Evolutionary conservation across 2,888 invertebrate genomes (phyloP).

Genomic region (Heliconius ethilla): DNA sequence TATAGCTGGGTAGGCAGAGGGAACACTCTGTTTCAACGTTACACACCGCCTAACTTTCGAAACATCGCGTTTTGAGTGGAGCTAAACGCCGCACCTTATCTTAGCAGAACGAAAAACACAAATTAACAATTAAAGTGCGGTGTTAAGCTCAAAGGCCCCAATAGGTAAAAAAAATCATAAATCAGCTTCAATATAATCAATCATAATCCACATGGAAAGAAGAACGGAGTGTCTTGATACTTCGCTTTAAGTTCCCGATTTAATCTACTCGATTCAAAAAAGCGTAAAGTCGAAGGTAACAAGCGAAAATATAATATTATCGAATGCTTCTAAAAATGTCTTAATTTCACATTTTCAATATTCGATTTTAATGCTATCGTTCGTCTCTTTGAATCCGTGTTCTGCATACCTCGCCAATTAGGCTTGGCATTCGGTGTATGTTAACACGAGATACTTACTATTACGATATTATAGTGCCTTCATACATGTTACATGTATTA

Average conservation of each 20-base stretch:
- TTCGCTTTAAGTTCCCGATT: no score
- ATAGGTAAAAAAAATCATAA: no score
- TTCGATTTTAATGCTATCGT: neutral
- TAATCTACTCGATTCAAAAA: no score
- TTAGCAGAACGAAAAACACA: no score
- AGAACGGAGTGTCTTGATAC: neutral
- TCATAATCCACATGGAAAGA: neutral
- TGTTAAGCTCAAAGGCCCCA: neutral
- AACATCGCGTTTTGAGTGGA: neutral
- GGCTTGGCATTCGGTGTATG: neutral
- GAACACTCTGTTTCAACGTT: no score
- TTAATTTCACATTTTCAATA: conserved; percentile 7
- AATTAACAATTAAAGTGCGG: neutral
- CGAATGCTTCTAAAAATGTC: neutral
- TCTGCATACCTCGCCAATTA: conserved; percentile 21
- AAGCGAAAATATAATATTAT: no score
- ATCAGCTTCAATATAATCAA: no score
- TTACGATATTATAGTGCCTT: conserved; percentile 7
- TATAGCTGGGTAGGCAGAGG: no score
- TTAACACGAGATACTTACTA: conserved; percentile 3
- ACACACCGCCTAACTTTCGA: neutral
- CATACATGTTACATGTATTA: conserved; percentile 2
- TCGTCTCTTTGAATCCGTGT: neutral
- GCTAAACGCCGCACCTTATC: no score
- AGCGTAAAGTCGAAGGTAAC: no score